Conservation (phyloP, 1,140 invertebrate genomes). For the Zaprionus gabonicus region DNA sequence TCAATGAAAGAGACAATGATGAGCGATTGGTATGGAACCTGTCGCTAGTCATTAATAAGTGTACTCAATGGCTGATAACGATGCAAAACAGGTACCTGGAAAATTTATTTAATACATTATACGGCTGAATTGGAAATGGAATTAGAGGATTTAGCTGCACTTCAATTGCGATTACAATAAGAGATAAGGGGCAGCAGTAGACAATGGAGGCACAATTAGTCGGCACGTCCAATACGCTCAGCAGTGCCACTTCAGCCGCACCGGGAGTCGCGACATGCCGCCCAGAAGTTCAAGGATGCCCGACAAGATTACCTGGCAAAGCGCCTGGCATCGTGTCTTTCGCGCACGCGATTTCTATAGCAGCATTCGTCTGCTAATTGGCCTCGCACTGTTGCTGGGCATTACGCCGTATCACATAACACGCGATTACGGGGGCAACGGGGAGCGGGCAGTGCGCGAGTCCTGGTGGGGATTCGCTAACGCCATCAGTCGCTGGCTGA, state of each 20-base stretch:
- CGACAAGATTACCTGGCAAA: conserved; percentile 4
- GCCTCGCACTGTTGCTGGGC: conserved; percentile 42
- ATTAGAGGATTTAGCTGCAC: conserved; percentile 2
- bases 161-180: conserved; percentile 16
- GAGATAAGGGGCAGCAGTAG: conserved; percentile 11
- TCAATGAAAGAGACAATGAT: conserved; percentile 14
- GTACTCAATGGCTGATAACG: conserved; percentile 15
- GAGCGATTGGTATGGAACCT: not conserved
- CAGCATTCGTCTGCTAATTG: conserved; percentile 49
- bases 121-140: not conserved
- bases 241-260: not conserved
- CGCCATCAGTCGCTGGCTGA: conserved; percentile 58
- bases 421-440: not conserved
- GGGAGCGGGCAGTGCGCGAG: conserved; percentile 35
- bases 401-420: conserved; percentile 54
- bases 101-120: conserved; percentile 13
- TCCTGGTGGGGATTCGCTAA: conserved; percentile 61
- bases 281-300: conserved; percentile 5
- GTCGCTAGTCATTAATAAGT: conserved; percentile 7
- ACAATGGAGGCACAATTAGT: conserved; percentile 39
- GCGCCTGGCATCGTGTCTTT: conserved; percentile 23
- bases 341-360: conserved; percentile 51
- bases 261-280: conserved; percentile 10
- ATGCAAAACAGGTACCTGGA: not conserved
- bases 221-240: not conserved